Evolutionary conservation across 2,113 vertebrate genomes (phyloP).

Genomic region (Bagarius yarrelli): DNA sequence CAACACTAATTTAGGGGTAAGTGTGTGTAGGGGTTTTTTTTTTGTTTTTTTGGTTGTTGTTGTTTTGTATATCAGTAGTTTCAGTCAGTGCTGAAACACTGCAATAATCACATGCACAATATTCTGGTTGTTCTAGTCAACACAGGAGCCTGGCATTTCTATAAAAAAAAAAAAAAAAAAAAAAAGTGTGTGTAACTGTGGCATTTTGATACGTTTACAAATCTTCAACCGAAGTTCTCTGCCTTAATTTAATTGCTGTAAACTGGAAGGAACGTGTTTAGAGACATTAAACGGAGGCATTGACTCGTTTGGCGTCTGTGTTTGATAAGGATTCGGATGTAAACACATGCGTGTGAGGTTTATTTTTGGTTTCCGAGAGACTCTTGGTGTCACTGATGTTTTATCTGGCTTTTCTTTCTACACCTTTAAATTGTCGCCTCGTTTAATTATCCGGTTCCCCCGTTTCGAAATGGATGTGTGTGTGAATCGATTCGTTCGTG

Average conservation of each 20-base stretch:
- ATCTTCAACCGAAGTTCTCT: not conserved
- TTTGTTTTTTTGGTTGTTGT: not conserved
- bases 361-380: conserved; percentile 60
- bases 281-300: not conserved
- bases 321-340: conserved; percentile 61
- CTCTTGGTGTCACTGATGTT: not conserved
- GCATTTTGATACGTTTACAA: not conserved
- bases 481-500: conserved; percentile 58
- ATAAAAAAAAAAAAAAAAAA: not conserved
- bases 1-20: conserved; percentile 45
- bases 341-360: conserved; percentile 69
- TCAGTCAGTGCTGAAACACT: conserved; percentile 6
- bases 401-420: conserved; percentile 56
- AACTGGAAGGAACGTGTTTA: not conserved
- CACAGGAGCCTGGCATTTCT: not conserved
- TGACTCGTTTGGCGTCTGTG: conserved; percentile 51
- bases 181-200: not conserved
- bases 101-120: not conserved
- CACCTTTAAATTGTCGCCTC: conserved; percentile 51
- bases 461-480: conserved; percentile 68
- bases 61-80: conserved; percentile 27
- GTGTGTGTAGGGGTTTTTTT: not conserved
- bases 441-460: conserved; percentile 71
- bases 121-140: not conserved
- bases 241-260: conserved; percentile 2